Conservation (phyloP, 2,797 vertebrate species). For the Eulemur mongoz region DNA sequence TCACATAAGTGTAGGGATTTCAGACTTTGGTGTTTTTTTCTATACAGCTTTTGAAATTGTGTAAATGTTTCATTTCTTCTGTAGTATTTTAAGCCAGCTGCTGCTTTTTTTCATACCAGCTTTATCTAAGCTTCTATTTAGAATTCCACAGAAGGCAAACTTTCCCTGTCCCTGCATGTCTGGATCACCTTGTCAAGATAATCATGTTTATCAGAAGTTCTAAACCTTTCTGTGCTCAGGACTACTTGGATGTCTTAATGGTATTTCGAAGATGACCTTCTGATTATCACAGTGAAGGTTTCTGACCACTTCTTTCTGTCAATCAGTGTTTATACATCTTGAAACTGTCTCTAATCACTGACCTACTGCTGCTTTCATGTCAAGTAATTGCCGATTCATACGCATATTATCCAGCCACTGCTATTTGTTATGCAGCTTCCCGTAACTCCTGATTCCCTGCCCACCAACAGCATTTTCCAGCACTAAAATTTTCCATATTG, state of each 20-base stretch:
- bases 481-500: not conserved
- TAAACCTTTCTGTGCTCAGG: conserved; percentile 2
- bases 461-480: not conserved
- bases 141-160: conserved; percentile 7
- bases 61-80: not conserved
- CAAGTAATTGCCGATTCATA: not conserved
- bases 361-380: not conserved
- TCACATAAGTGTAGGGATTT: not conserved
- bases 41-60: not conserved
- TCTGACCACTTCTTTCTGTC: not conserved
- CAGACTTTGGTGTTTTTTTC: not conserved
- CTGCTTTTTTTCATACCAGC: not conserved
- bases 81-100: not conserved
- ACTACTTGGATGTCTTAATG: not conserved
- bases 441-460: not conserved
- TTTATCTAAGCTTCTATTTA: conserved; percentile 41
- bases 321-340: not conserved
- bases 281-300: not conserved
- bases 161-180: not conserved
- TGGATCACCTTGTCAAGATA: conserved; percentile 39
- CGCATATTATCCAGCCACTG: not conserved
- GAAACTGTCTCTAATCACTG: not conserved
- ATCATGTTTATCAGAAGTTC: conserved; percentile 48
- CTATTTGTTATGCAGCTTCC: not conserved
- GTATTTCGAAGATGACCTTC: not conserved